phyloP scores from a whole-genome alignment of 1,140 invertebrate species.

The Pissodes strobi region DNA sequence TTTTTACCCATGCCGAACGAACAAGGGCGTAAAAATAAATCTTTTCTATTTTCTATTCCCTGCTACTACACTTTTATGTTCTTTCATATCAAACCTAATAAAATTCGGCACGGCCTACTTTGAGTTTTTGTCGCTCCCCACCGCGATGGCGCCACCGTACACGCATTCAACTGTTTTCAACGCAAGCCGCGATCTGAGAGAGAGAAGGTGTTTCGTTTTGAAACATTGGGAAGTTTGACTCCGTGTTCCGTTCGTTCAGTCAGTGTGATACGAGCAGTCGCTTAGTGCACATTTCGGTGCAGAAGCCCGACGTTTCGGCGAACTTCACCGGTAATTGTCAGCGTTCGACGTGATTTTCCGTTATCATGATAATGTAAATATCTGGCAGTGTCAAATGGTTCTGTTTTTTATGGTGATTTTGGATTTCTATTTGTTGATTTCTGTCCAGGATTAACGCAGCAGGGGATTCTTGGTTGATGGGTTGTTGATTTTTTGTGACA shows the following conservation, averaged over 20 bases:
- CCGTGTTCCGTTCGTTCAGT: conserved; percentile 1
- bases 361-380: neutral
- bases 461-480: neutral
- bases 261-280: conserved; percentile 22
- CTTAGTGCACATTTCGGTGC: conserved; percentile 16
- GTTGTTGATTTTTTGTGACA: neutral
- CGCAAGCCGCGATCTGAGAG: conserved; percentile 13
- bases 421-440: conserved; percentile 16
- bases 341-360: neutral
- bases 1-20: too few species aligned
- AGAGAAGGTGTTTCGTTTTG: conserved; percentile 12
- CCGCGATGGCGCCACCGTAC: conserved; percentile 19
- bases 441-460: conserved; percentile 10
- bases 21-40: neutral
- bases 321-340: neutral
- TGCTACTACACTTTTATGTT: neutral
- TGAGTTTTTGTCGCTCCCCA: conserved; percentile 11
- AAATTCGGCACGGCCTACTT: conserved; percentile 12
- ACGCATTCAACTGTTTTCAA: conserved; percentile 26
- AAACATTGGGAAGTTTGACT: conserved; percentile 21
- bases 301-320: conserved; percentile 6
- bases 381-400: conserved; percentile 9
- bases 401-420: conserved; percentile 9
- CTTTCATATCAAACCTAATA: conserved; percentile 7
- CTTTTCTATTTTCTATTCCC: neutral